Base-by-base conservation (phyloP, 2,888 invertebrate species). In the Noctua comes region DNA sequence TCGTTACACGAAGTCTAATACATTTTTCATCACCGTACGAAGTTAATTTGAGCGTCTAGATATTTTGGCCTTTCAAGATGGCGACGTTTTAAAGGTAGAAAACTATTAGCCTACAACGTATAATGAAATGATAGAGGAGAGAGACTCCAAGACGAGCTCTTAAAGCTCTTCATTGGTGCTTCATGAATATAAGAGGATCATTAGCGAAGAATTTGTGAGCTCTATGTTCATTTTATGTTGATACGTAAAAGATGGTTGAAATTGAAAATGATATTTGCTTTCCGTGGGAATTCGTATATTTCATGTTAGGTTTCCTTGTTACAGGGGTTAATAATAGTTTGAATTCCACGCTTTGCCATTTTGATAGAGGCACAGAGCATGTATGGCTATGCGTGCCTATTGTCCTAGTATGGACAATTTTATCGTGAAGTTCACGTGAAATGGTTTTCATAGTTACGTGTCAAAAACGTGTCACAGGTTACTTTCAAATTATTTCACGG, bases 111-210 rank as follows among this genome's bases (percentile, higher is more conserved):
- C 54, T 62, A 73, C 43, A 64, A 68, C 24, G 74, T 73, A 59
- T 82, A 82, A 82, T 85, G 46, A 73, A 75, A 77, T 74, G 65
- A 77, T 77, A n/a, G 27, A 71, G 40, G n/a, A 27, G 24, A 40
- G 36, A 36, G 18, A 71, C 62, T 73, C 18, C 36, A 62, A 36
- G 69, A 36, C 18, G 27, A 43, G 40, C 59, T 72, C 46, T 21
- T 66, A 57, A 68, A 54, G 75, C 48, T 70, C 27, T 77, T 75
- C 48, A 68, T 57, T 59, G 48, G 36, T 40, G 18, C 46, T 70
- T 84, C 73, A 64, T 80, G 80, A 83, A 83, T 74, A 72, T 84
- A 72, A 77, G 66, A 84, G 71, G 65, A 27, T 74, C 73, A 69
- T 85, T 77, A 84, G 36, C n/a, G 18, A 2, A 62, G 43, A 72